Conservation (phyloP, 2,888 invertebrate species). For the Himalopsyche tibetana region DNA sequence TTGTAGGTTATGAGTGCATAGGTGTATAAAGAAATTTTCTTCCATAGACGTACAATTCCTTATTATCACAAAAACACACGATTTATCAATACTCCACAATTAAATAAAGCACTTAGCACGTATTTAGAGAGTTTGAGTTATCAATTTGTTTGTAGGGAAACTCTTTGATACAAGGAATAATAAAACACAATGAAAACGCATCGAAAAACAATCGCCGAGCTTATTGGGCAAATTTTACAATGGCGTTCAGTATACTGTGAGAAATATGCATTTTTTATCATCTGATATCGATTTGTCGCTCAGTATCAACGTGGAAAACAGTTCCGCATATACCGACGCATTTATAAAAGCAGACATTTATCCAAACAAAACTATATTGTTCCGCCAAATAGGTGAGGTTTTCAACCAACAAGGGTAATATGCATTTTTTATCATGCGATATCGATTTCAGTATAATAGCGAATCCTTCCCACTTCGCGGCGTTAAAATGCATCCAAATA, state of each 20-base stretch:
- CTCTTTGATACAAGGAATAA: background rate
- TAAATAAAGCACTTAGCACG: constrained; percentile 34
- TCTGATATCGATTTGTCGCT: constrained; percentile 51
- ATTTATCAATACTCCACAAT: constrained; percentile 7
- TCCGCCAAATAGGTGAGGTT: constrained; percentile 50
- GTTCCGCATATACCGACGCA: background rate
- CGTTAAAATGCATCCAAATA: constrained; percentile 37
- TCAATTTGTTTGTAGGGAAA: background rate
- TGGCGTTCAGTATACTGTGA: constrained; percentile 35
- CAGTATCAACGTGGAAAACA: background rate
- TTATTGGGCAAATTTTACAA: constrained; percentile 40
- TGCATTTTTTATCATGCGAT: constrained; percentile 58
- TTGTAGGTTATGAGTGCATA: constrained; percentile 36
- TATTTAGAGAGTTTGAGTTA: background rate
- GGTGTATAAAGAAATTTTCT: constrained; percentile 27
- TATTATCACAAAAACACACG: background rate
- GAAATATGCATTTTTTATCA: constrained; percentile 57
- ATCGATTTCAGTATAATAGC: constrained; percentile 53
- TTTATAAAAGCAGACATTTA: constrained; percentile 32
- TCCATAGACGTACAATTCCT: constrained; percentile 23
- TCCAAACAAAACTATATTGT: constrained; percentile 43
- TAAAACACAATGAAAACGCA: constrained; percentile 39
- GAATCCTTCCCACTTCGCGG: constrained; percentile 35
- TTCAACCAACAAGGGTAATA: constrained; percentile 49
- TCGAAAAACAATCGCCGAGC: constrained; percentile 36